Evolutionary conservation across 2,888 invertebrate species (phyloP).

Genomic region (Drosophila stalkeri): DNA sequence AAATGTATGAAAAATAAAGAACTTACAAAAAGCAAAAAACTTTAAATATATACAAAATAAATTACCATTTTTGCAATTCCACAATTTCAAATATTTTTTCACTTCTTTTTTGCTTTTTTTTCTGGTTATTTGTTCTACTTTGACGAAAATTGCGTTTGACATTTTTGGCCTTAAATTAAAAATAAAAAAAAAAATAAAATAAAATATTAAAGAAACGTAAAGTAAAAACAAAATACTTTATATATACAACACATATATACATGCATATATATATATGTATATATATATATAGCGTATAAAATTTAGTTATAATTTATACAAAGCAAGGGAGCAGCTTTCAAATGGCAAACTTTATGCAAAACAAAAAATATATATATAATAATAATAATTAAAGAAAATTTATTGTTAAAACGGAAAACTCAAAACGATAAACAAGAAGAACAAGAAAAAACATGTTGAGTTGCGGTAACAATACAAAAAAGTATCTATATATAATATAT

Average conservation of each 20-base stretch:
- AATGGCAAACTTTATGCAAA: constrained; percentile 46
- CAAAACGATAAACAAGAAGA: constrained; percentile 31
- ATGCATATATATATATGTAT: constrained; percentile 38
- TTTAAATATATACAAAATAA: constrained; percentile 53
- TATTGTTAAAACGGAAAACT: constrained; percentile 35
- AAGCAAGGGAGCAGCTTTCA: constrained; percentile 76
- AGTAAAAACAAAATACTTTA: constrained; percentile 56
- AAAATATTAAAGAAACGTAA: constrained; percentile 35
- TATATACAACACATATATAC: constrained; percentile 54
- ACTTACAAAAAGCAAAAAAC: constrained; percentile 19
- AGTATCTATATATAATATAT: constrained; percentile 67
- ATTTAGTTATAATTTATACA: constrained; percentile 73
- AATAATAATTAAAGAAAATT: constrained; percentile 5
- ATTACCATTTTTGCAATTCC: constrained; percentile 73
- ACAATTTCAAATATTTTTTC: constrained; percentile 19
- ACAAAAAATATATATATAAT: not conserved
- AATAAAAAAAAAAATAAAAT: constrained; percentile 36
- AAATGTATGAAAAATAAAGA: constrained; percentile 49
- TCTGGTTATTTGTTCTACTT: not conserved
- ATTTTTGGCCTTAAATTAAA: constrained; percentile 82
- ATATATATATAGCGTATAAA: constrained; percentile 51
- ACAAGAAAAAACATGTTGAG: constrained; percentile 42
- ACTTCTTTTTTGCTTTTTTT: constrained; percentile 9
- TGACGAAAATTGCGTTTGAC: constrained; percentile 53
- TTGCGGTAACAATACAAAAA: constrained; percentile 40